Conservation (phyloP, 2,113 vertebrate species). For the Clinocottus analis region DNA sequence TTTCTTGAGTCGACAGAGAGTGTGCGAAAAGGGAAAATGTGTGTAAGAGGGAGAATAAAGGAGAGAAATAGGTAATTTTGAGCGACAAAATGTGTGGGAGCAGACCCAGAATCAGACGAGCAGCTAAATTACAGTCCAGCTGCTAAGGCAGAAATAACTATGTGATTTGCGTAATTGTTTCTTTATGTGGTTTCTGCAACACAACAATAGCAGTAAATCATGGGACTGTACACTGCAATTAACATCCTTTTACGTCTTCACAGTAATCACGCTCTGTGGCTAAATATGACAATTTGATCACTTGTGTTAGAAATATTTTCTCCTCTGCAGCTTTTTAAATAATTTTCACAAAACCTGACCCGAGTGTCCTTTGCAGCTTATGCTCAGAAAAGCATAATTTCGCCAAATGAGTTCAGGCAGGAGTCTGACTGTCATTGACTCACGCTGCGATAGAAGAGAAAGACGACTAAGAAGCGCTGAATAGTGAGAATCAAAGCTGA, state of each 20-base stretch:
- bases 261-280: conserved; percentile 30
- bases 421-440: conserved; percentile 19
- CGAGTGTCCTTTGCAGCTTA: neutral
- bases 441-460: neutral
- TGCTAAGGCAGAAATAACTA: conserved; percentile 57
- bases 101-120: conserved; percentile 27
- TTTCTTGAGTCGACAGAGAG: neutral
- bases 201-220: conserved; percentile 51
- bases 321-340: conserved; percentile 9
- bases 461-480: neutral
- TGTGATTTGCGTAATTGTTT: conserved; percentile 54
- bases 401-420: neutral
- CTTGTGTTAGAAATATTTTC: neutral
- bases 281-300: conserved; percentile 18
- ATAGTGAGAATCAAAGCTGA: conserved; percentile 26
- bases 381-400: neutral
- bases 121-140: conserved; percentile 37
- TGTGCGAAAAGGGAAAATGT: neutral
- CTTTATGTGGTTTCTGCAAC: conserved; percentile 48
- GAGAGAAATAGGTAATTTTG: conserved; percentile 28
- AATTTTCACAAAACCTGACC: conserved; percentile 14
- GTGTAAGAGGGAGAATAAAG: neutral
- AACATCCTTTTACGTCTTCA: conserved; percentile 43
- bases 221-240: conserved; percentile 55
- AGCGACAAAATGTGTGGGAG: conserved; percentile 44